Conservation (phyloP, 2,797 vertebrate genomes). For the Enteromius anoplus region DNA sequence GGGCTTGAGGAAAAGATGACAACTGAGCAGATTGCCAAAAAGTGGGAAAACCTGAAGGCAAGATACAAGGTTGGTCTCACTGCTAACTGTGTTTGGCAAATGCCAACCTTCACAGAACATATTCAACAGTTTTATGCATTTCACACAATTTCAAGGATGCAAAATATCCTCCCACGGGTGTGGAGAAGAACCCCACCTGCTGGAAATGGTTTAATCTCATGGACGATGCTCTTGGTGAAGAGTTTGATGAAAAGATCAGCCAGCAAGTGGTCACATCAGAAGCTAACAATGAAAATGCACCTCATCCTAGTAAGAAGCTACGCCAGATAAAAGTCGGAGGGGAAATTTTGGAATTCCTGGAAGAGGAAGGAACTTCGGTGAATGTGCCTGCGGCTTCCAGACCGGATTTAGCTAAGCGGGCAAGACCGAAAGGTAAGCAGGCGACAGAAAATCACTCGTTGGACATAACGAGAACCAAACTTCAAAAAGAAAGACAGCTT, state of each 20-base stretch:
- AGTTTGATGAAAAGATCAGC: constrained; percentile 50
- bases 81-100: not conserved
- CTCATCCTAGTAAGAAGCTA: constrained; percentile 55
- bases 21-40: constrained; percentile 80
- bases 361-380: constrained; percentile 72
- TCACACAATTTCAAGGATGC: constrained; percentile 68
- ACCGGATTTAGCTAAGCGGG: not conserved
- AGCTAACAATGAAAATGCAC: constrained; percentile 32
- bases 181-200: constrained; percentile 70
- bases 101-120: not conserved
- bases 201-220: constrained; percentile 81
- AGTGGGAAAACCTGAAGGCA: constrained; percentile 82
- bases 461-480: constrained; percentile 48
- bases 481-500: constrained; percentile 58
- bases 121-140: not conserved
- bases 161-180: constrained; percentile 74
- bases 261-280: constrained; percentile 48
- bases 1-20: constrained; percentile 79
- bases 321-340: constrained; percentile 56
- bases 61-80: constrained; percentile 75
- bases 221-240: constrained; percentile 77
- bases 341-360: constrained; percentile 79
- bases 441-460: constrained; percentile 27
- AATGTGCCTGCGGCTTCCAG: not conserved
- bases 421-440: constrained; percentile 40